Base-by-base conservation (phyloP, 2,797 vertebrate genomes). In the Enteromius viviparus region DNA sequence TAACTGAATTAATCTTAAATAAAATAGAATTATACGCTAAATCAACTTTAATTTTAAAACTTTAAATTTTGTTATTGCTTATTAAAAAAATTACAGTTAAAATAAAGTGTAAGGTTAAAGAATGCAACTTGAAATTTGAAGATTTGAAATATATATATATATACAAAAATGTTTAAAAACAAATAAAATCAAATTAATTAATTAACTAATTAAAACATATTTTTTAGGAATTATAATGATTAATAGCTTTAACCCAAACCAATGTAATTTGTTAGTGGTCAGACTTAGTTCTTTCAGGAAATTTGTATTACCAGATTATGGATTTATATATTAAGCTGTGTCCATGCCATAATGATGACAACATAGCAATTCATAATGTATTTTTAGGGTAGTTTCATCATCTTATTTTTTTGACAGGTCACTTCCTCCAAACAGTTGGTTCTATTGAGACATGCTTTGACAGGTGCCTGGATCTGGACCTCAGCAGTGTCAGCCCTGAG, bases 381-480 rank as follows among this genome's bases (percentile, higher is more conserved):
- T 84, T 58, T 69, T n/a, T 23, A 23, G 19, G 26, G 42, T 8
- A 45, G 15, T 42, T 60, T 69, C 4, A 0, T 71, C 37, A 0
- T 71, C 37, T 68, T 29, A 66, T 17, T 42, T 64, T 84, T 68
- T 42, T 85, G 42, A 81, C 68, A 53, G 75, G 37, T 14, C 8
- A 37, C 9, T 40, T 82, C 53, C 78, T 80, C 62, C 45, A 45
- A 70, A 74, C 9, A 64, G 34, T 32, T 37, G 34, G 45, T 29
- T 76, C 69, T 83, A 70, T 47, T 74, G 40, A 74, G 58, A 76
- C 69, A 70, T 58, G 32, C 60, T 75, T 51, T 78, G 84, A 72
- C 71, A 58, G 47, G 58, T 75, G 58, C 76, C 70, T 82, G 71
- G 19, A 68, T n/a, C 65, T 45, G 40, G 17, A 76, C 21, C 80